Conservation (phyloP, 2,888 invertebrate genomes). For the Monopis laevigella region DNA sequence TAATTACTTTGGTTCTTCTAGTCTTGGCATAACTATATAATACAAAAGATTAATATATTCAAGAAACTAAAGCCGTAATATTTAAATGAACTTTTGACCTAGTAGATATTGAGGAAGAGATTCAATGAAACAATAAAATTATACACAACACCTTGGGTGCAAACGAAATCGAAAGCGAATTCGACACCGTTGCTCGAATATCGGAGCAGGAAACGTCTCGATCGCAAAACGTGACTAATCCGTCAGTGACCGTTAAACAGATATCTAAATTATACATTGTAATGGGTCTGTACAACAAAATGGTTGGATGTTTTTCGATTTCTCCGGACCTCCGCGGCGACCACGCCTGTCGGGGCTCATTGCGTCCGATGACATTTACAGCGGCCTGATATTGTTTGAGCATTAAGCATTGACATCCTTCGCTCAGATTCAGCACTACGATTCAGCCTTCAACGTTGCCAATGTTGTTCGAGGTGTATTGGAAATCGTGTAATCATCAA, state of each 20-base stretch:
- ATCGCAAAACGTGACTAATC: conserved; percentile 40
- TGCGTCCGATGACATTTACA: conserved; percentile 45
- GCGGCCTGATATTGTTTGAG: conserved; percentile 29
- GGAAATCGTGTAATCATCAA: conserved; percentile 8
- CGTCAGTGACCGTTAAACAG: conserved; percentile 33
- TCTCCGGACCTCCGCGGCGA: conserved; percentile 21
- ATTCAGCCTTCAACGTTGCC: conserved; percentile 17
- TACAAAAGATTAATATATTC: too few relatives aligned
- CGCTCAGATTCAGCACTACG: conserved; percentile 28
- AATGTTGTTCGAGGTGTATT: conserved; percentile 6
- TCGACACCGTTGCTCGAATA: conserved; percentile 13
- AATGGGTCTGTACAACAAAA: conserved; percentile 26
- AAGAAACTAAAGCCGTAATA: conserved; percentile 1
- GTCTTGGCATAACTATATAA: too few relatives aligned
- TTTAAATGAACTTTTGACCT: background rate
- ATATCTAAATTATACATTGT: conserved; percentile 45
- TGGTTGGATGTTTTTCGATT: conserved; percentile 19
- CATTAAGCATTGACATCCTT: conserved; percentile 37
- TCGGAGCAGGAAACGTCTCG: conserved; percentile 22
- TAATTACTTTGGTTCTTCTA: too few relatives aligned
- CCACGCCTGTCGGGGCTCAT: conserved; percentile 26
- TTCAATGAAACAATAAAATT: conserved; percentile 8
- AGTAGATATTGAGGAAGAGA: conserved; percentile 6
- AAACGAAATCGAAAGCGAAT: conserved; percentile 39
- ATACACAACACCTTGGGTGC: conserved; percentile 1